These are phyloP conservation scores for human (Homo sapiens) DNA, from an alignment of 2,113 vertebrate genomes.

Conservation along the genomic window GRCh38 chr2:115093501-115094000, in stretches of 20 bases:
- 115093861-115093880: background rate
- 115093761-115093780: background rate
- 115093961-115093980: background rate
- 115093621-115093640: background rate
- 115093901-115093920: background rate
- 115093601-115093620: background rate
- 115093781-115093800: slow-evolving; percentile 4
- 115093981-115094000: background rate
- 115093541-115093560: background rate
- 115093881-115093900: background rate
- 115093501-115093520: background rate
- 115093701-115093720: background rate
- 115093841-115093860: background rate
- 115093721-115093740: too few species aligned
- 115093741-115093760: background rate
- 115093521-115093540: background rate
- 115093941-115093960: background rate
- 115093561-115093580: background rate
- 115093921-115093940: background rate
- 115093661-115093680: background rate
- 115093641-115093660: background rate
- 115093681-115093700: background rate
- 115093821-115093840: background rate
- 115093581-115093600: background rate
- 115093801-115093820: background rate